Evolutionary conservation across 2,113 vertebrate genomes (phyloP).

Genomic region (Brachyhypopomus occidentalis): DNA sequence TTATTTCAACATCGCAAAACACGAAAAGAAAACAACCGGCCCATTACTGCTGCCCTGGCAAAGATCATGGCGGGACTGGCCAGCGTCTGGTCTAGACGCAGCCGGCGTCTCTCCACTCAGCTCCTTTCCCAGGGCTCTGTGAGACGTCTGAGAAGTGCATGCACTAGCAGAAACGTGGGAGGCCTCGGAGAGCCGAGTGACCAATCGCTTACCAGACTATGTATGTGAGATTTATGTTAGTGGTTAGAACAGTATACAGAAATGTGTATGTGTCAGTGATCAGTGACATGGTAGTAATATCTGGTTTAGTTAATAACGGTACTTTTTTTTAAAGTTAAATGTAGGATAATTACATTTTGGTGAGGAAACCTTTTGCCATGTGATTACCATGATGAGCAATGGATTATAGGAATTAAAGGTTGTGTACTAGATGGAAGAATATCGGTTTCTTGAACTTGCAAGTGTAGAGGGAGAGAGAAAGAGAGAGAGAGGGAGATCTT

Average conservation of each 20-base stretch:
- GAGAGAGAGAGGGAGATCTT: neutral
- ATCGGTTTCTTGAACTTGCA: neutral
- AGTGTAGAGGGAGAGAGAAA: neutral
- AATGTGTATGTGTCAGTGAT: neutral
- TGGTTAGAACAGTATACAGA: neutral
- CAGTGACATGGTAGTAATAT: neutral
- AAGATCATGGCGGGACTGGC: neutral
- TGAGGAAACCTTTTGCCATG: neutral
- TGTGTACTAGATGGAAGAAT: neutral
- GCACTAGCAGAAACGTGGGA: neutral
- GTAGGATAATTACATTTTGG: neutral
- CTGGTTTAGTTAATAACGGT: conserved; percentile 7
- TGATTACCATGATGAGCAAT: neutral
- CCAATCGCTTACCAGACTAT: conserved; percentile 1
- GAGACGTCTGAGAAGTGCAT: neutral
- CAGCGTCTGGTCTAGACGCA: neutral
- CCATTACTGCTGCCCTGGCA: neutral
- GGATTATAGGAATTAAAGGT: conserved; percentile 14
- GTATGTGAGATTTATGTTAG: neutral
- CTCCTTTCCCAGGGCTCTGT: neutral
- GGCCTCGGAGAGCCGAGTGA: neutral
- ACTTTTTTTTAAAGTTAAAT: neutral
- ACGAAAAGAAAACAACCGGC: too few species aligned
- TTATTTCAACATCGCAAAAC: neutral
- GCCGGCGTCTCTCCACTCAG: neutral